A percentile compares a stretch with the other conserved stretches of the same genome.
These are phyloP conservation scores for Ivindomyrus marchei DNA, from an alignment of 2,113 vertebrate genomes.

Conservation along the genomic window DNA sequence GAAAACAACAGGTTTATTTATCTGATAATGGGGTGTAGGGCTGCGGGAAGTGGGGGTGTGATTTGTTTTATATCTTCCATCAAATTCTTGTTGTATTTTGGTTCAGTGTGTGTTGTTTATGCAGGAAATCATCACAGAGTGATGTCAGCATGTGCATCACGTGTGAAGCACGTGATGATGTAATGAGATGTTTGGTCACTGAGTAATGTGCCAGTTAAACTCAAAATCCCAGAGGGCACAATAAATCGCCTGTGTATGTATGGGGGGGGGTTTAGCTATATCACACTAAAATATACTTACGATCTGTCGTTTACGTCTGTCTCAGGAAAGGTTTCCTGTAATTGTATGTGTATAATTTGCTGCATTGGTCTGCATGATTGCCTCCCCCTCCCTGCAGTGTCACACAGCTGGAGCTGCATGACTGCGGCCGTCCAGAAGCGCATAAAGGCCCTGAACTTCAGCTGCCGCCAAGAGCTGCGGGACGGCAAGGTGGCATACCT, in stretches of 20 bases:
- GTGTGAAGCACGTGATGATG: background rate
- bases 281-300: background rate
- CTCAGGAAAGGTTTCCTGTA: background rate
- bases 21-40: background rate
- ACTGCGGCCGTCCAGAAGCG: constrained; percentile 65
- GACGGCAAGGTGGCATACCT: constrained; percentile 63
- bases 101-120: background rate
- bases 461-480: constrained; percentile 62
- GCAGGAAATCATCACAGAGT: background rate
- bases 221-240: background rate
- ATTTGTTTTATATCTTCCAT: background rate
- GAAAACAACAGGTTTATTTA: background rate
- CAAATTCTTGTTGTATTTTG: background rate
- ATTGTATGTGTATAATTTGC: background rate
- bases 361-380: background rate
- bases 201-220: background rate
- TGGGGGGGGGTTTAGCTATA: background rate
- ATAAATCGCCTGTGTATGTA: background rate
- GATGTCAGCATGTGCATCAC: background rate
- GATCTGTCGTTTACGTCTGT: background rate
- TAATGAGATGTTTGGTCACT: background rate
- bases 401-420: constrained; percentile 70
- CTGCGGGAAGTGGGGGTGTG: background rate
- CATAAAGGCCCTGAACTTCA: constrained; percentile 66
- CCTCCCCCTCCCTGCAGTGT: constrained; percentile 38